These are phyloP conservation scores for Oikopleura dioica DNA, from an alignment of 23 tunicate genomes.

Conservation along the genomic window DNA sequence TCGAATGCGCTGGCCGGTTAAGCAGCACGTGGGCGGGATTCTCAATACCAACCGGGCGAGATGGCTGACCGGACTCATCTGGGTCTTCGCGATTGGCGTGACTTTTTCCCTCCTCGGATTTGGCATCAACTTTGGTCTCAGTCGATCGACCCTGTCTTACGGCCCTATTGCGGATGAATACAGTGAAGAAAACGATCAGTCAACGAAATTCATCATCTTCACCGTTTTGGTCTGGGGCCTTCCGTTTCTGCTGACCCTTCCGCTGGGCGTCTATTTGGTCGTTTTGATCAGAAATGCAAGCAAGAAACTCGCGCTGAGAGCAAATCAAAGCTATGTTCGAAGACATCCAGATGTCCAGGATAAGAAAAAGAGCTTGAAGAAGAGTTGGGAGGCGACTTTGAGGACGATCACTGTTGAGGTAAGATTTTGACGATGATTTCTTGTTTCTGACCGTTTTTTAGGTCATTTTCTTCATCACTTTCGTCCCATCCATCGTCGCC, in stretches of 20 bases:
- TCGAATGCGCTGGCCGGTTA: slow-evolving; percentile 2
- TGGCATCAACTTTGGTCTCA: neutral
- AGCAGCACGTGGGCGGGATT: neutral
- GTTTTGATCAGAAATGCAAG: neutral
- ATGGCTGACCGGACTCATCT: neutral
- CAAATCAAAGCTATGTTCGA: neutral
- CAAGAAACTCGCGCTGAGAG: neutral
- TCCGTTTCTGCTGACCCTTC: slow-evolving; percentile 4
- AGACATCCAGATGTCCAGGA: neutral
- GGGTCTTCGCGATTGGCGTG: neutral
- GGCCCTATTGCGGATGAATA: neutral
- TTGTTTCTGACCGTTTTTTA: too few species aligned
- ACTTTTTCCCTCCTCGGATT: neutral
- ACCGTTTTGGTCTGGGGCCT: neutral
- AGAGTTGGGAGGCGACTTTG: neutral
- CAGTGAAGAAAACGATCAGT: neutral
- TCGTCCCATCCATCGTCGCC: slow-evolving; percentile 10
- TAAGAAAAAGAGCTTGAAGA: neutral
- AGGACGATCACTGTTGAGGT: neutral
- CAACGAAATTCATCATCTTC: neutral
- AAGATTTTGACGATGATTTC: too few species aligned
- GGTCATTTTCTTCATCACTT: neutral
- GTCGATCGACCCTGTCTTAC: neutral
- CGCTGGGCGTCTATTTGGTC: slow-evolving; percentile 1
- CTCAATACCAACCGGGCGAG: neutral